Evolutionary conservation across 1,140 invertebrate genomes (phyloP).

Genomic region (Diploscapter pachys): DNA sequence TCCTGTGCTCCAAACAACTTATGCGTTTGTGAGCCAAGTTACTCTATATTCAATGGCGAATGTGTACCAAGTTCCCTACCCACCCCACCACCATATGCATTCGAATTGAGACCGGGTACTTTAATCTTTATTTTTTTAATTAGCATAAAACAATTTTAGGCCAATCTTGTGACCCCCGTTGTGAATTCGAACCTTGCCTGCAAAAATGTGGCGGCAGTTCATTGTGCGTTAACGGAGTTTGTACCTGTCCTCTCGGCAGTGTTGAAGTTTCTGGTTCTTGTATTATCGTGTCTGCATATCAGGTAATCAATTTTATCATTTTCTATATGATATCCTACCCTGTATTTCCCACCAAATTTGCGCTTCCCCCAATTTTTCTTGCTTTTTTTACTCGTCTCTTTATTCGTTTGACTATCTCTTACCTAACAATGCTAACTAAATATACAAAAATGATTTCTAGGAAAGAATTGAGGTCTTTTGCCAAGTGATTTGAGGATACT

Average conservation of each 20-base stretch:
- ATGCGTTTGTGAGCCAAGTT: constrained; percentile 22
- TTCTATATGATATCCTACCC: no score
- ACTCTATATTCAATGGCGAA: constrained; percentile 13
- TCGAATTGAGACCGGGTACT: constrained; percentile 1
- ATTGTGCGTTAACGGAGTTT: constrained; percentile 26
- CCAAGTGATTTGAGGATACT: no score
- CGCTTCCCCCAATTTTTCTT: no score
- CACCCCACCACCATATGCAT: background rate
- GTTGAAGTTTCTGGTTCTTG: background rate
- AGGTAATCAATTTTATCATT: no score
- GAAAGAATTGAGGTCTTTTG: no score
- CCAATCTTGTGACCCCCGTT: constrained; percentile 18
- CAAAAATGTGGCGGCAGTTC: constrained; percentile 36
- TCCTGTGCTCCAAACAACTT: constrained; percentile 23
- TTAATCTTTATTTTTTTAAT: background rate
- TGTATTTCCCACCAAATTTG: no score
- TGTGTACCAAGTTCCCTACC: background rate
- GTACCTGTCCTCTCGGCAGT: constrained; percentile 31
- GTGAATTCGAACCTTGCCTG: constrained; percentile 26
- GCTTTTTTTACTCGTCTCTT: no score
- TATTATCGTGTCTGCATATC: no score
- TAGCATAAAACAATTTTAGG: constrained; percentile 9
- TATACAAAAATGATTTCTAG: no score
- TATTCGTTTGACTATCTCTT: no score
- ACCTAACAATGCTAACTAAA: no score